These are phyloP conservation scores for Sebastes steindachneri DNA, from an alignment of 2,797 vertebrate species.

Conservation along the genomic window DNA sequence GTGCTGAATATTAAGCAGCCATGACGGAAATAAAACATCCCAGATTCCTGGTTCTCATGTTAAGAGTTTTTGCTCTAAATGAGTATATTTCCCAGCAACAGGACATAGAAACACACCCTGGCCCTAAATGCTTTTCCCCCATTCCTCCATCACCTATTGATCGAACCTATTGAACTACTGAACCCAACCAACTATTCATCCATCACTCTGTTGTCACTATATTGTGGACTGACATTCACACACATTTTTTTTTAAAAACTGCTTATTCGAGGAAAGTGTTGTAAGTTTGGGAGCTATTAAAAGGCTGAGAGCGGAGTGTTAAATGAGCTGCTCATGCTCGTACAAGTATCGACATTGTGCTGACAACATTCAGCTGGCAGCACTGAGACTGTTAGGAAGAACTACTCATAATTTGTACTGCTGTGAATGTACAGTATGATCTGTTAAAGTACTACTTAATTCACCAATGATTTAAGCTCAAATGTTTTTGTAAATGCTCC, in stretches of 20 bases:
- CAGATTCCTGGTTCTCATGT: background rate
- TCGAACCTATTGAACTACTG: slow-evolving; percentile 22
- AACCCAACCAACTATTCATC: slow-evolving; percentile 25
- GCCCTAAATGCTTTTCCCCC: slow-evolving; percentile 18
- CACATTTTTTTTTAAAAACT: background rate
- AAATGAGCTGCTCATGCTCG: slow-evolving; percentile 31
- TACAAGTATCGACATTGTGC: slow-evolving; percentile 1
- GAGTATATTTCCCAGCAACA: background rate
- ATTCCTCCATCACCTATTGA: slow-evolving; percentile 45
- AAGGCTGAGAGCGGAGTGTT: slow-evolving; percentile 27
- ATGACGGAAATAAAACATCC: background rate
- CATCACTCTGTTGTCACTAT: slow-evolving; percentile 28
- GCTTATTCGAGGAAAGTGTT: background rate
- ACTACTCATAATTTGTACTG: background rate
- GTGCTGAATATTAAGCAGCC: background rate
- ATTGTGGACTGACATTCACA: background rate
- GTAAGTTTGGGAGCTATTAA: background rate
- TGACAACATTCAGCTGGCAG: slow-evolving; percentile 20
- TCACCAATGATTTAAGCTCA: background rate
- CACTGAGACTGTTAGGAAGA: slow-evolving; percentile 11
- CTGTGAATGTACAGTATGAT: background rate
- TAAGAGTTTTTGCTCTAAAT: background rate
- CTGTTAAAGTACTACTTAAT: slow-evolving; percentile 5
- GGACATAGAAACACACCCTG: background rate
- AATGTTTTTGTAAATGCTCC: background rate